Evolutionary conservation across 2,797 vertebrate genomes (phyloP).

Genomic region (Poecile montanus): DNA sequence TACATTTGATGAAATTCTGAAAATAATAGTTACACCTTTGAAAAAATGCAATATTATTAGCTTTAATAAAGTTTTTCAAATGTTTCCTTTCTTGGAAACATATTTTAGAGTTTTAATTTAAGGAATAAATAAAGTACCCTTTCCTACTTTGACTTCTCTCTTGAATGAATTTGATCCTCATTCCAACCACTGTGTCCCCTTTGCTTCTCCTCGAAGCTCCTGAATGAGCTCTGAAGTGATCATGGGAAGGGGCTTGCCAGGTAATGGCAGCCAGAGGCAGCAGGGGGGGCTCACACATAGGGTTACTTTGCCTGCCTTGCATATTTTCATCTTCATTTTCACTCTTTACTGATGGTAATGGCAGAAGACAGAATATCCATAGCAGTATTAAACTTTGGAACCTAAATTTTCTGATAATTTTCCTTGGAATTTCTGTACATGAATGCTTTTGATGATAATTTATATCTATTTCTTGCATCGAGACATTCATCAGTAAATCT

Average conservation of each 20-base stretch:
- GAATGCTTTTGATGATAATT: slow-evolving; percentile 65
- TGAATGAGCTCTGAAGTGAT: neutral
- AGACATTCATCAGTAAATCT: slow-evolving; percentile 64
- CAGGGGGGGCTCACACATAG: slow-evolving; percentile 66
- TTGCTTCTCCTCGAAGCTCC: neutral
- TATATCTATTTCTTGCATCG: slow-evolving; percentile 53
- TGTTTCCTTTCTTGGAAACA: neutral
- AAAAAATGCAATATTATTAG: neutral
- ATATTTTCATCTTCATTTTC: neutral
- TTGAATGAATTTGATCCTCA: neutral
- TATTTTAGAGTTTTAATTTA: neutral
- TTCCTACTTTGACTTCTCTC: neutral
- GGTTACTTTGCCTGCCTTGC: slow-evolving; percentile 13
- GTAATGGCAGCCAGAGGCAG: slow-evolving; percentile 29
- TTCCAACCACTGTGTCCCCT: neutral
- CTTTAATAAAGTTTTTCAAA: neutral
- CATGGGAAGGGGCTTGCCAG: neutral
- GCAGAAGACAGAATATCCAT: slow-evolving; percentile 29
- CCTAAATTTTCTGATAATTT: slow-evolving; percentile 49
- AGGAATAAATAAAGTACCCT: neutral
- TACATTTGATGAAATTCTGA: neutral
- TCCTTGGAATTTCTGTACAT: slow-evolving; percentile 47
- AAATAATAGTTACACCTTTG: neutral
- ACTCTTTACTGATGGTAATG: neutral
- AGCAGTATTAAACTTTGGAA: slow-evolving; percentile 16